Conservation (phyloP, 1,140 invertebrate species). For the honey bee (Apis mellifera) region DNA sequence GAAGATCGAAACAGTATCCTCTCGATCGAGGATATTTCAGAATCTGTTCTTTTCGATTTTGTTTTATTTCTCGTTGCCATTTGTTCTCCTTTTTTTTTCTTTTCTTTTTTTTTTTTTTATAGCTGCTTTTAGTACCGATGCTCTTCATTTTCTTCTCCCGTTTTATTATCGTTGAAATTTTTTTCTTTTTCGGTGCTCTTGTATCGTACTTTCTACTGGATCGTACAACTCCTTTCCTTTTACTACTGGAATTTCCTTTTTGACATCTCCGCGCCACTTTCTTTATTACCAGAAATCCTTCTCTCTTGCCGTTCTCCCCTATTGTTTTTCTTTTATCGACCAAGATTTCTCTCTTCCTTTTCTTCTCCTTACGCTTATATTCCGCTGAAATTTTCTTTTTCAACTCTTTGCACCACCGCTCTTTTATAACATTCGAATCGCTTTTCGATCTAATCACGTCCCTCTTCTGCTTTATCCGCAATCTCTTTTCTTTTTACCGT, state of each 20-base stretch:
- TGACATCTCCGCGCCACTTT: not conserved
- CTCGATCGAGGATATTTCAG: not conserved
- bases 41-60: not conserved
- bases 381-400: not conserved
- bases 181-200: not conserved
- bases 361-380: too few species aligned
- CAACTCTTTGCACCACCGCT: not conserved
- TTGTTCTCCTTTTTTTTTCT: not conserved
- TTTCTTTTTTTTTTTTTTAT: not conserved
- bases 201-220: not conserved
- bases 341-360: not conserved
- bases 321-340: not conserved
- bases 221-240: not conserved
- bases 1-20: not conserved
- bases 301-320: too few species aligned
- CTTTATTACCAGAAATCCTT: not conserved
- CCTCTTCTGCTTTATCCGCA: not conserved
- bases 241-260: not conserved
- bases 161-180: not conserved
- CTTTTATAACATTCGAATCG: not conserved
- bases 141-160: not conserved
- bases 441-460: not conserved
- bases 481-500: not conserved
- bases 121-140: too few species aligned
- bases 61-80: not conserved